phyloP scores from a whole-genome alignment of 2,113 vertebrate species.

The Tyto alba region DNA sequence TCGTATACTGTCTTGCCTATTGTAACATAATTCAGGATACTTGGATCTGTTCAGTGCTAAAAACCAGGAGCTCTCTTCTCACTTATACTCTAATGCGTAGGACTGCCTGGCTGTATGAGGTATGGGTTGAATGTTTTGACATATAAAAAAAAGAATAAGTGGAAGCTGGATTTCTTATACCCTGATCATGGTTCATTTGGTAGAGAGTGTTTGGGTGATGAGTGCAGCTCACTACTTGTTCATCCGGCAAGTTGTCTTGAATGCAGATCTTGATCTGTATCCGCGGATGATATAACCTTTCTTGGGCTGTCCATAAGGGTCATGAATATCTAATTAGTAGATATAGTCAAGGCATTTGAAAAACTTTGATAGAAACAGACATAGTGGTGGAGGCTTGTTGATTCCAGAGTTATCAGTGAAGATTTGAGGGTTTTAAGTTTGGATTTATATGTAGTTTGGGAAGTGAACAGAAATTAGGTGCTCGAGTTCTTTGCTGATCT shows the following conservation, averaged over 20 bases:
- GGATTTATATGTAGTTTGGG: background rate
- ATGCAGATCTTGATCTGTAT: background rate
- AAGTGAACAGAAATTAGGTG: background rate
- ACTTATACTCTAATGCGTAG: background rate
- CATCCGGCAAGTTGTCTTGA: background rate
- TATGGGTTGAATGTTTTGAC: background rate
- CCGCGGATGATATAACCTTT: background rate
- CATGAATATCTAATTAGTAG: background rate
- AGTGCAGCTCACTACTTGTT: background rate
- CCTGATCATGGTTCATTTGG: background rate
- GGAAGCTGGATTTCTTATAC: background rate
- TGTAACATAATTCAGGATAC: background rate
- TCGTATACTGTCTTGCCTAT: background rate
- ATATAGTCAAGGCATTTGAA: background rate
- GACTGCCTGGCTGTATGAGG: background rate
- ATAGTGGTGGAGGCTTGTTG: background rate
- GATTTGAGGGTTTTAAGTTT: background rate
- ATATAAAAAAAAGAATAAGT: background rate
- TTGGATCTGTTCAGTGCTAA: background rate
- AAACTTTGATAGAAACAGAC: background rate
- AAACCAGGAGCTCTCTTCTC: background rate
- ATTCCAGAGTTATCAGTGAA: background rate
- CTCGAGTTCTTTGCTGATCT: background rate
- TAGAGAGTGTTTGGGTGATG: background rate
- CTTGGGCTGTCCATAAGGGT: background rate